Percentiles rank a stretch among this genome's conserved stretches.
These are phyloP conservation scores for Willowsia nigromaculata DNA, from an alignment of 2,888 invertebrate species.

Conservation along the genomic window DNA sequence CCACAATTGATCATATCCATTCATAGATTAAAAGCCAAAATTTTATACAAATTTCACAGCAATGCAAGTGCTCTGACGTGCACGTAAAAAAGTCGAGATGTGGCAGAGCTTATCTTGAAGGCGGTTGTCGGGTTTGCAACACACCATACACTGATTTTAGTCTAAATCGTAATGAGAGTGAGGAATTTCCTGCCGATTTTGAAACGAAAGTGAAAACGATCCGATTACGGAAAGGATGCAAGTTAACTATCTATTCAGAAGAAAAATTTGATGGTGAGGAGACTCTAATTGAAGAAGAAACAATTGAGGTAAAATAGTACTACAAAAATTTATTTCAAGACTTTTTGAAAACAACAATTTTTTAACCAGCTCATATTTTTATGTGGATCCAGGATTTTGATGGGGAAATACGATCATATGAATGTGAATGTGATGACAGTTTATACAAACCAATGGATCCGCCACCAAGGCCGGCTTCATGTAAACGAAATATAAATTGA, in stretches of 20 bases:
- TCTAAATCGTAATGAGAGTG: no score
- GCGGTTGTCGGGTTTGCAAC: conserved; percentile 51
- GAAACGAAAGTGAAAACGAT: no score
- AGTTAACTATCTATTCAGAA: neutral
- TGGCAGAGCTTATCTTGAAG: conserved; percentile 41
- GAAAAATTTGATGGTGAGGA: conserved; percentile 42
- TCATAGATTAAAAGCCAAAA: neutral
- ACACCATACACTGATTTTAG: no score
- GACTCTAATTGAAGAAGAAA: neutral
- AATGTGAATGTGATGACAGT: no score
- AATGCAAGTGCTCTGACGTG: conserved; percentile 58
- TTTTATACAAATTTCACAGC: conserved; percentile 5
- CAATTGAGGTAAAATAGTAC: no score
- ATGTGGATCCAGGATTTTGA: no score
- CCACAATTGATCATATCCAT: no score
- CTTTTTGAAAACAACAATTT: no score
- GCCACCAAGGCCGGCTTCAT: conserved; percentile 14
- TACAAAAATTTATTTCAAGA: no score
- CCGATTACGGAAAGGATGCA: neutral
- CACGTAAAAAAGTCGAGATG: conserved; percentile 42
- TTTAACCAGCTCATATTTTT: no score
- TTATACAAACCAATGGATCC: neutral
- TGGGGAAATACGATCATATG: no score
- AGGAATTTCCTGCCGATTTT: no score
- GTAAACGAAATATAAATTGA: conserved; percentile 25